phyloP scores from a whole-genome alignment of 2,888 invertebrate species.

The Agelastica alni region DNA sequence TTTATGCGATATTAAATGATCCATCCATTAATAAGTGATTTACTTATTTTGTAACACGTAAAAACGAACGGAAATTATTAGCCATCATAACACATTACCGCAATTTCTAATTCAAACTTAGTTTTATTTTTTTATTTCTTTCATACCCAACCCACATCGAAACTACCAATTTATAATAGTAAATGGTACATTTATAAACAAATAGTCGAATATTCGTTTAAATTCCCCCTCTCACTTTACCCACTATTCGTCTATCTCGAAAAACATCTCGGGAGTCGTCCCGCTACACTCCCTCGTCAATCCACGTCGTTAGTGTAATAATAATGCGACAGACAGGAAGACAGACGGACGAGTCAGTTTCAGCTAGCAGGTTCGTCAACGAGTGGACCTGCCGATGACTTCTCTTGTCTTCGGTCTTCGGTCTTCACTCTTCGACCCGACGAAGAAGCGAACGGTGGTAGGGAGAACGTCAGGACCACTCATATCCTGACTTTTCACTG shows the following conservation, averaged over 20 bases:
- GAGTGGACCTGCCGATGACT: conserved; percentile 28
- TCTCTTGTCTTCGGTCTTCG: conserved; percentile 11
- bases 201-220: background rate
- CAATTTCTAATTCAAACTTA: too few relatives aligned
- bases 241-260: background rate
- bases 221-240: background rate
- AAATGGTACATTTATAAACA: conserved; percentile 7
- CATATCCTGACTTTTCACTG: conserved; percentile 49
- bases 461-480: conserved; percentile 47
- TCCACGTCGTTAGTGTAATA: conserved; percentile 17
- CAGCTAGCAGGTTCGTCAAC: conserved; percentile 40
- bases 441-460: conserved; percentile 31
- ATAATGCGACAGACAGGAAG: conserved; percentile 40
- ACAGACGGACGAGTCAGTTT: conserved; percentile 10
- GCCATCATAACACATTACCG: too few relatives aligned
- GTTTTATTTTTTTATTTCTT: too few relatives aligned
- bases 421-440: background rate
- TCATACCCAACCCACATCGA: conserved; percentile 1
- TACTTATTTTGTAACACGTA: too few relatives aligned
- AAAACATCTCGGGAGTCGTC: conserved; percentile 12
- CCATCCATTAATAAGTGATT: too few relatives aligned
- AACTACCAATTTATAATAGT: conserved; percentile 10
- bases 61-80: too few relatives aligned
- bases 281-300: conserved; percentile 37
- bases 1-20: too few relatives aligned